Evolutionary conservation across 2,888 invertebrate genomes (phyloP).

Genomic region (Drosophila neoperkinsi): DNA sequence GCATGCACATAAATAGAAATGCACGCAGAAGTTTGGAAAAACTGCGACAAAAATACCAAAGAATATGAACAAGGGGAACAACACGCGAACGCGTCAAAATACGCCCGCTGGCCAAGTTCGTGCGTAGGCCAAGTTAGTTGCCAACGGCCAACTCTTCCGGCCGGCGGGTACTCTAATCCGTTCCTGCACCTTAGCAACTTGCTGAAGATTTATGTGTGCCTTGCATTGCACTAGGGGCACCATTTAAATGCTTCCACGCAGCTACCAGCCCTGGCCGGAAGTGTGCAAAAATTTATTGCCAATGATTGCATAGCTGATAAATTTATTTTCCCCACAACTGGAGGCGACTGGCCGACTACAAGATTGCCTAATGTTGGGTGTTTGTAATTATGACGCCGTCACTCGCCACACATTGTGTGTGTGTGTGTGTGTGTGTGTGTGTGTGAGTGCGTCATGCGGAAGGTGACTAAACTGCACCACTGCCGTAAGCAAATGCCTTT

Average conservation of each 20-base stretch:
- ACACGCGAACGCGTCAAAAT: slow-evolving; percentile 50
- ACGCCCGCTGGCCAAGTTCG: slow-evolving; percentile 27
- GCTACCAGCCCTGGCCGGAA: slow-evolving; percentile 24
- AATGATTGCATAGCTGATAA: slow-evolving; percentile 75
- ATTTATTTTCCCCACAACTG: slow-evolving; percentile 63
- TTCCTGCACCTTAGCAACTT: slow-evolving; percentile 49
- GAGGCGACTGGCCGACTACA: slow-evolving; percentile 21
- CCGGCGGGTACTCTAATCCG: slow-evolving; percentile 56
- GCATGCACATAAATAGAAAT: slow-evolving; percentile 72
- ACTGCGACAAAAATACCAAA: slow-evolving; percentile 32
- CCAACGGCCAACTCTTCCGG: slow-evolving; percentile 21
- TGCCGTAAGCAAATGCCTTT: slow-evolving; percentile 54
- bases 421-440: slow-evolving; percentile 17
- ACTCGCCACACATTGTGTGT: slow-evolving; percentile 18
- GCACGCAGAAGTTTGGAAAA: slow-evolving; percentile 61
- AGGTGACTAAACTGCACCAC: slow-evolving; percentile 65
- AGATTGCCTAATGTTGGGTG: slow-evolving; percentile 19
- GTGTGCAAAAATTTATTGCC: slow-evolving; percentile 67
- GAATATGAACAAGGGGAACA: slow-evolving; percentile 14
- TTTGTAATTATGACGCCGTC: slow-evolving; percentile 69
- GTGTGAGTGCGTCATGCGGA: slow-evolving; percentile 37
- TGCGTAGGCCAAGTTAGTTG: slow-evolving; percentile 42
- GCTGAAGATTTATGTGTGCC: slow-evolving; percentile 68
- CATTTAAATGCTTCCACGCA: slow-evolving; percentile 63
- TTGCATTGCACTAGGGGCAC: slow-evolving; percentile 70